A percentile compares a stretch with the other conserved stretches of the same genome.
phyloP scores from a whole-genome alignment of 2,797 vertebrate species.

The Novumbra hubbsi region DNA sequence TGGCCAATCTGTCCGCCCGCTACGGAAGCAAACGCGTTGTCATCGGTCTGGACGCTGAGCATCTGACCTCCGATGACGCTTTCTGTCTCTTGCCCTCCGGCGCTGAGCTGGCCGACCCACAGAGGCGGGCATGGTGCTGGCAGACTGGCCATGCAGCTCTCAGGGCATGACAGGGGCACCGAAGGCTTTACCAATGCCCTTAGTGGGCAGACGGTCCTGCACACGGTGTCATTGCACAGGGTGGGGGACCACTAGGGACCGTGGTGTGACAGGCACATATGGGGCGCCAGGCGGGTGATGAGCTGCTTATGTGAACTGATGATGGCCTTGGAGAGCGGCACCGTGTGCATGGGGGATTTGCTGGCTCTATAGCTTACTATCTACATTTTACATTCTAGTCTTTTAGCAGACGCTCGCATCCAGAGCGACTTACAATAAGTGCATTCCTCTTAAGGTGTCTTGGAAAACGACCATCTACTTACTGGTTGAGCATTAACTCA shows the following conservation, averaged over 20 bases:
- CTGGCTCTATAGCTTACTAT: slow-evolving; percentile 22
- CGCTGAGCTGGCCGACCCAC: slow-evolving; percentile 15
- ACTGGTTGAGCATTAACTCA: background rate
- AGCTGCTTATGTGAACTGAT: slow-evolving; percentile 71
- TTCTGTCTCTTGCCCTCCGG: background rate
- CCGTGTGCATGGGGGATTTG: slow-evolving; percentile 48
- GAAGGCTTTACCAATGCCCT: slow-evolving; percentile 53
- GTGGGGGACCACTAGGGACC: slow-evolving; percentile 67
- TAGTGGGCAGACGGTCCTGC: slow-evolving; percentile 62
- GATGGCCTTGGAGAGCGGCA: slow-evolving; percentile 55
- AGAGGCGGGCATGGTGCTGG: slow-evolving; percentile 33
- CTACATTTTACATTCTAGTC: too few species aligned
- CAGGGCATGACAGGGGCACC: slow-evolving; percentile 53
- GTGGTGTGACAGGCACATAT: slow-evolving; percentile 74
- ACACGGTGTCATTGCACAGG: slow-evolving; percentile 69
- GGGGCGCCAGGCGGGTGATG: slow-evolving; percentile 71
- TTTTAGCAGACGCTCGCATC: too few species aligned
- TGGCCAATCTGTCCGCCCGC: background rate
- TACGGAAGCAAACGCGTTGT: background rate
- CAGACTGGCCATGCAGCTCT: slow-evolving; percentile 37
- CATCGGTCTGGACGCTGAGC: background rate
- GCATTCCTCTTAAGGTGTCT: too few species aligned
- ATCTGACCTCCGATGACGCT: slow-evolving; percentile 6
- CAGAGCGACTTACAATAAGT: too few species aligned
- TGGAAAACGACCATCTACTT: background rate